Percentiles rank a stretch among this genome's conserved stretches.
Evolutionary conservation across 2,113 vertebrate genomes (phyloP).

Genomic region (Jaculus jaculus): DNA sequence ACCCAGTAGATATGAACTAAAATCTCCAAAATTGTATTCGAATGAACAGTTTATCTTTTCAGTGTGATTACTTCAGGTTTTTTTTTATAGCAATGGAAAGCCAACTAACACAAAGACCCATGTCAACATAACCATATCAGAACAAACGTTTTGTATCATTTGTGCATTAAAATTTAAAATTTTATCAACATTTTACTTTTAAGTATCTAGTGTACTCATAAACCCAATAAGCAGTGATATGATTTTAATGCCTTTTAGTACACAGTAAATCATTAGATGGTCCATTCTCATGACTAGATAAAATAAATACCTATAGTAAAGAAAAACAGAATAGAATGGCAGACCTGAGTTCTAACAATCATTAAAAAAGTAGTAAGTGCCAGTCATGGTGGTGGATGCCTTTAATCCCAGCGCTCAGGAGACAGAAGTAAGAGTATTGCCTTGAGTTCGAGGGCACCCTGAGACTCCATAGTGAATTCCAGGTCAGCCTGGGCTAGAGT

Average conservation of each 20-base stretch:
- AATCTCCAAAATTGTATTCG: neutral
- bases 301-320: conserved; percentile 2
- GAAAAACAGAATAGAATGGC: neutral
- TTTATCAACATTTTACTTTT: conserved; percentile 41
- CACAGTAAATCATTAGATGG: neutral
- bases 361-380: too few relatives aligned
- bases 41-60: neutral
- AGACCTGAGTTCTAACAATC: neutral
- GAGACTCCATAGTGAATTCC: too few relatives aligned
- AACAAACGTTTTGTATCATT: conserved; percentile 37
- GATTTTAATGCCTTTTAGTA: neutral
- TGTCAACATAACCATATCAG: neutral
- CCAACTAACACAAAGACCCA: neutral
- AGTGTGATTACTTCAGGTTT: neutral
- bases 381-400: neutral
- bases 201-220: neutral
- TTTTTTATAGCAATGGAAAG: neutral
- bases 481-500: too few relatives aligned
- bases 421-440: too few relatives aligned
- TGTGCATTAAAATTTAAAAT: neutral
- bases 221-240: neutral
- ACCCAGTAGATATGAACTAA: neutral
- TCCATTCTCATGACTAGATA: neutral
- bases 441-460: too few relatives aligned
- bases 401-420: too few relatives aligned